Evolutionary conservation across 2,888 invertebrate species (phyloP), one percentile per base, ranked within the genome.

Genomic region (Venusia cambrica): DNA sequence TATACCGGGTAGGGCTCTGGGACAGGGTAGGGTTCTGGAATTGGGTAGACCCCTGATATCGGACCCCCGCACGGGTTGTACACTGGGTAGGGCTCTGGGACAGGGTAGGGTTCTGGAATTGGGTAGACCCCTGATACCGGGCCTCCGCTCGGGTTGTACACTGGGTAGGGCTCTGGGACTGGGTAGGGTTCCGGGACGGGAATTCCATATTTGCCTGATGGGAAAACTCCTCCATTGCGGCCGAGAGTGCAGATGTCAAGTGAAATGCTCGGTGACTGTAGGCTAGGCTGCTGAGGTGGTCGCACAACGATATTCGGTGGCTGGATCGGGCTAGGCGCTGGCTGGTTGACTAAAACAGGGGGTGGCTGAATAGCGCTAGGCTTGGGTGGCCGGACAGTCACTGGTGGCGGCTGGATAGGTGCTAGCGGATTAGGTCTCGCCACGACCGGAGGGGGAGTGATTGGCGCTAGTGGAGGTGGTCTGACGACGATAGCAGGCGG

Each of bases 391-490:
- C 62, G 50, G 1, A 80, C 70, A 0, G 54, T 51, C 5, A 79
- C 60, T 0, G 68, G 38, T 1, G 78, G 73, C 0, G 77, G 77
- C 4, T 53, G 56, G 2, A 78, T 62, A 0, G 73, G 62, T 0
- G 48, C 32, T 0, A 68, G 32, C 0, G 57, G 49, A 0, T 51
- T 35, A 0, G 77, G 76, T 5, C 71, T 53, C 1, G 78, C 71
- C 0, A 73, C 20, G 1, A 81, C 72, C 0, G 78, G 59, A 0
- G 73, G 72, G 0, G 76, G 77, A 0, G 38, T 57, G 0, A 79
- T 63, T 0, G 70, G 57, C 0, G 52, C 25, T 2, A 62, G 32
- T 0, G 61, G 57, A 0, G 64, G 50, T 0, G 71, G 72, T 5
- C 61, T 48, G 0, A 80, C 71, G 1, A 52, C 21, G 0, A 80